Base-by-base conservation (phyloP, 37 sponge, comb jelly and placozoan species). In the Diacarnus erythraeanus region DNA sequence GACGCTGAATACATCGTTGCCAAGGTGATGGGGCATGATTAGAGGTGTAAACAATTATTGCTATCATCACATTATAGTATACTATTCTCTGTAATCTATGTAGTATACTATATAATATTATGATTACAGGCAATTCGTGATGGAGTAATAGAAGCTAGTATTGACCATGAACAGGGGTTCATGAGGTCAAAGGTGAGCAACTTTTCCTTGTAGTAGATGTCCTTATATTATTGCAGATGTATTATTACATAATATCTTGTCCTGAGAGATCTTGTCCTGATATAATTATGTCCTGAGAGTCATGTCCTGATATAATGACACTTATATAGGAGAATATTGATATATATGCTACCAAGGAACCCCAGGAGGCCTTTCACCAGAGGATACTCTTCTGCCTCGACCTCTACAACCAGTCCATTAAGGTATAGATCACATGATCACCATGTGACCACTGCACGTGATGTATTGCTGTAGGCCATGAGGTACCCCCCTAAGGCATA, bases 1-100 rank as follows among this genome's bases (percentile, higher is more conserved):
- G 96, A 98, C 73, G 99, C 99, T 58, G 99, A 98, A 70, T 98
- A 91, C 83, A 98, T 98, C 33, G 92, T 98, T 17, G 94, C 96
- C 34, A 98, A 98, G 88, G 94, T 94, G 58, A 42, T 40, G 22
- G 42, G 42, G 12, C n/a, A n/a, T n/a, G n/a, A n/a, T n/a, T n/a
- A n/a, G n/a, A n/a, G n/a, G n/a, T 51, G 57, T 31, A 69, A 9
- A 36, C 38, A 4, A 8, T 36, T 30, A 69, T 30, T 4, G 4
- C 5, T 30, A 69, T 15, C 64, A 69, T 30, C 38, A 69, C 22
- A 36, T 12, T 69, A 69, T 56, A 47, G 51, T 47, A 47, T 15
- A 47, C 51, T 47, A 15, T 12, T 47, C 26, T 29, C 17, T 30
- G 31, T 12, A 20, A 63, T 15, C 57, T 27, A 30, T 30, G n/a